Conservation (phyloP, 2,888 invertebrate genomes). For the Caprella mutica region DNA sequence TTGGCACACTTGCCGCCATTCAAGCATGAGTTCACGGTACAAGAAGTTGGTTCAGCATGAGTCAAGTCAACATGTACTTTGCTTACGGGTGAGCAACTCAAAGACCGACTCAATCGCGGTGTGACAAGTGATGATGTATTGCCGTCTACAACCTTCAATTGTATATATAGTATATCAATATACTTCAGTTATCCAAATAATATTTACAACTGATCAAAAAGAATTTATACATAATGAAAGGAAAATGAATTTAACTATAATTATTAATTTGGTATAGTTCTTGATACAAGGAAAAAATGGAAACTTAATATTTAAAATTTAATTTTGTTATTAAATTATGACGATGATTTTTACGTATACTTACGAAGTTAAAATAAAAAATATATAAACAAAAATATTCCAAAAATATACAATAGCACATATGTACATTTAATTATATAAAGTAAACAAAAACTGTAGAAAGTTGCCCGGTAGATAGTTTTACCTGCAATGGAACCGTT, state of each 20-base stretch:
- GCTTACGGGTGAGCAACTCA: conserved; percentile 2
- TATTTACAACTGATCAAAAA: too few species aligned
- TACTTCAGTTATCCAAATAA: too few species aligned
- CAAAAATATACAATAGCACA: neutral
- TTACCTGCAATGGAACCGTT: conserved; percentile 23
- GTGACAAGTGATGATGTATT: conserved; percentile 27
- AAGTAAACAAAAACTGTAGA: too few species aligned
- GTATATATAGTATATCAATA: too few species aligned
- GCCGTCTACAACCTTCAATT: conserved; percentile 28
- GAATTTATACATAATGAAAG: too few species aligned
- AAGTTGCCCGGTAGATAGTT: too few species aligned
- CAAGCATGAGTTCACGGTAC: conserved; percentile 16
- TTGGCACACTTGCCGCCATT: conserved; percentile 24
- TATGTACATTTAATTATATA: conserved; percentile 1
- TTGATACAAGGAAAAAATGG: neutral
- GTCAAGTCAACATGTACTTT: neutral
- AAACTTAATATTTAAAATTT: neutral
- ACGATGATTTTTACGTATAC: neutral
- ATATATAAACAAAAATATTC: neutral
- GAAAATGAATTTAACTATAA: too few species aligned
- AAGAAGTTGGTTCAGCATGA: neutral
- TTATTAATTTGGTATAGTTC: neutral
- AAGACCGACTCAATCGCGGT: conserved; percentile 9
- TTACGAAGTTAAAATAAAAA: neutral
- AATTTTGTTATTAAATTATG: neutral